Base-by-base conservation (phyloP, 2,797 vertebrate genomes). In the Alauda arvensis region DNA sequence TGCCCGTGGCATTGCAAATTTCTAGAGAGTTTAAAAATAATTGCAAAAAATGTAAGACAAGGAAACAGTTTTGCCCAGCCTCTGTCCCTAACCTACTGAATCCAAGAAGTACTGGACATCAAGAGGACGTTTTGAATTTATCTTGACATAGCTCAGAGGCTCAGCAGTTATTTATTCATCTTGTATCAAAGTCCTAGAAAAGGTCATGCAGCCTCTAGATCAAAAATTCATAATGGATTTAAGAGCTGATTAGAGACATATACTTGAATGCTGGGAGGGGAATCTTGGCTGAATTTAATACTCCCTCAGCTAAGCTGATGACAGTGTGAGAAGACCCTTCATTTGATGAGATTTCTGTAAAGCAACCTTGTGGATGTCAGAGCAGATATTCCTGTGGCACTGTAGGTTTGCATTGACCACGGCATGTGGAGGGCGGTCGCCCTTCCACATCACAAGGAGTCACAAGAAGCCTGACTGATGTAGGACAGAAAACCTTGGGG, bases 71-170 rank as follows among this genome's bases (percentile, higher is more conserved):
- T 80, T 87, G 26, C 52, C 29, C 14, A 31, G 9, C 56, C n/a
- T 77, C 37, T 72, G 34, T 67, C 48, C 34, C 42, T 87, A 80
- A 72, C 56, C 45, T 66, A 34, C 33, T 76, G 74, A 90, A 72
- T 88, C 56, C 56, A 83, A 72, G 72, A 66, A 83, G 52, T 60
- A 63, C 39, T 70, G 67, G 42, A 29, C 60, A 75, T 87, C 63
- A 87, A 76, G 70, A 81, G 62, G 74, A 89, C 1, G 0, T 76
- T 88, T 78, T 81, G 69, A 85, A 94, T 94, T 87, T 91, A 69
- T 87, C 84, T 91, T 92, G 91, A 93, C n/a, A 3, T 34, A 76
- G 72, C 84, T 93, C 84, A 88, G 82, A 92, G 84, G 66, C 74
- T 88, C 42, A n/a, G 63, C 9, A 3, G 84, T 85, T 92, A 83